Conservation (phyloP, 2,797 vertebrate genomes). For the Sparus aurata region DNA sequence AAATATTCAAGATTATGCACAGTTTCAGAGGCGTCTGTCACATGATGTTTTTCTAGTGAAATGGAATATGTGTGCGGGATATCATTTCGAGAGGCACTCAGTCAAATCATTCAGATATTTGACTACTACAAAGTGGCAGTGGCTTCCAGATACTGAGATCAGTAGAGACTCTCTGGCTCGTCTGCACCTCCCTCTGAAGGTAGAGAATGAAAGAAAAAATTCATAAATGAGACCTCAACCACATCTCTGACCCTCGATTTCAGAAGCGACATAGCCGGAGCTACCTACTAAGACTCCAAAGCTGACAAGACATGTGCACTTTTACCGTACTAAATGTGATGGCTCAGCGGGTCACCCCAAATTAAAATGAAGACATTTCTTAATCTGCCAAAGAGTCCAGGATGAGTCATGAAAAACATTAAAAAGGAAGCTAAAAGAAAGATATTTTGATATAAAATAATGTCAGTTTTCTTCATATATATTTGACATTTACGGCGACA, state of each 20-base stretch:
- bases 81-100: not conserved
- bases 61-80: not conserved
- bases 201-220: not conserved
- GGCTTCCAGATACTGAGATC: not conserved
- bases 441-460: not conserved
- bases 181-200: no score
- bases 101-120: constrained; percentile 8
- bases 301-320: not conserved
- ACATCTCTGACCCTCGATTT: not conserved
- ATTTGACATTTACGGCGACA: not conserved
- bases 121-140: not conserved
- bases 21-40: no score
- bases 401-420: constrained; percentile 12
- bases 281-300: not conserved
- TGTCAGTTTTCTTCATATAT: not conserved
- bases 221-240: not conserved
- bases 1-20: not conserved
- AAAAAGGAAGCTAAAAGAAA: not conserved
- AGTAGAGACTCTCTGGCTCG: not conserved
- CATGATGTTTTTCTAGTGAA: not conserved
- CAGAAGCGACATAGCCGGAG: not conserved
- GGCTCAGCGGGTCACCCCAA: constrained; percentile 7
- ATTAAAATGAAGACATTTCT: constrained; percentile 40
- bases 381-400: not conserved
- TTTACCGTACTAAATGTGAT: constrained; percentile 2